Base-by-base conservation (phyloP, 2,797 vertebrate genomes). In the Sparus aurata region DNA sequence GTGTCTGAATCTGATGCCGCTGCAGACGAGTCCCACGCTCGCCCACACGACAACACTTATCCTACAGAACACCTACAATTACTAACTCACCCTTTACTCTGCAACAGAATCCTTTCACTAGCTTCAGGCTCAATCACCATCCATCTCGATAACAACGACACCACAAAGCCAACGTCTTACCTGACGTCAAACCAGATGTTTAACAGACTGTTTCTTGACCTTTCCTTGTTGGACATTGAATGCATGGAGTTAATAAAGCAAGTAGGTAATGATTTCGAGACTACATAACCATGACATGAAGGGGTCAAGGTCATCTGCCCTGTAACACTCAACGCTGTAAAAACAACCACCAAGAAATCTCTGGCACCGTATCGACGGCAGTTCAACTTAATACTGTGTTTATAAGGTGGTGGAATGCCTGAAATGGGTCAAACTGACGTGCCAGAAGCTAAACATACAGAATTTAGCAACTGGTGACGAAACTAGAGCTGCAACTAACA, bases 1-100 rank as follows among this genome's bases (percentile, higher is more conserved):
- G 4, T 69, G 46, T 69, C 43, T 60, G 20, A 12, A 55, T 45
- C 54, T 57, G 41, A 47, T 46, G 53, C 68, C 16, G 23, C 47
- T 61, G 1, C 47, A 75, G 64, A 69, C 13, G 18, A 23, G 53
- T 50, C 49, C 60, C 23, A 46, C 9, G 13, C 65, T 76, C 47
- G 0, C 70, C 68, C 65, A 80, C 79, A 60, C 13, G 69, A 5
- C 54, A 69, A 67, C 80, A 76, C 50, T 68, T 52, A 59, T 43
- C 64, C 67, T 41, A 30, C 30, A 72, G 63, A 0, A 61, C 41
- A 76, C 43, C 79, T 45, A 75, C 66, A 84, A 66, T 75, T 59
- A 83, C 1, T 38, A 38, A 10, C 47, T 80, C 10, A 60, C n/a
- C 30, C 59, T 52, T 52, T 12, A n/a, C 69, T 20, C 72, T 52